Evolutionary conservation across 2,113 vertebrate genomes (phyloP), one percentile per base, ranked within the genome.

Genomic region (Pomatostomus ruficeps): DNA sequence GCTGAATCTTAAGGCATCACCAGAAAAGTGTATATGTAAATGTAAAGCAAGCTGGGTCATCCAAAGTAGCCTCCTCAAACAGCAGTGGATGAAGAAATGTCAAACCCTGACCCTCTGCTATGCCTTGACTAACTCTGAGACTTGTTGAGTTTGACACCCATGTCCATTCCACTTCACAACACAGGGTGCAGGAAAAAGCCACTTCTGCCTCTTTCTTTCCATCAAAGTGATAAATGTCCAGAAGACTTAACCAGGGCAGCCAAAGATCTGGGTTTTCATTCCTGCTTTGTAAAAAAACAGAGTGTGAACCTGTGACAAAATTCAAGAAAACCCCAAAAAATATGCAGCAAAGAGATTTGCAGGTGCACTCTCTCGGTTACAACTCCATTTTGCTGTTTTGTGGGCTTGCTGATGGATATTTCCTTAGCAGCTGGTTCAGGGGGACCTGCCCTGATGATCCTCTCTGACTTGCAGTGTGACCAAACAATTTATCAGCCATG

Each of bases 401-500:
- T 59, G 72, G 90, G 58, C 57, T 81, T 89, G 86, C 61, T 94
- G 66, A 89, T 61, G 82, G 73, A 80, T 62, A 71, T 94, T 85
- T 87, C 75, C 61, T 74, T 51, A 93, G 88, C 46, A 85, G 59
- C 14, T 15, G 1, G 21, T 95, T 91, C 87, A 48, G 59, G 74
- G 87, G 94, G 22, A 92, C 96, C 95, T 93, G 98, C 89, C 25
- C 97, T 98, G 92, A 98, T 63, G 16, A 98, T 98, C 98, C 97
- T 72, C 98, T 97, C 76, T 96, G 97, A 96, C 98, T 98, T 94
- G 95, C 93, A 79, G 97, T 97, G 95, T 98, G 98, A 80, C 98
- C 98, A 75, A 98, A 98, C 93, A 98, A 97, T 98, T 98, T 95
- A 96, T 98, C 98, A 92, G n/a, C n/a, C n/a, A n/a, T n/a, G n/a